Base-by-base conservation (phyloP, 1,140 invertebrate species). In the Helicoverpa armigera region DNA sequence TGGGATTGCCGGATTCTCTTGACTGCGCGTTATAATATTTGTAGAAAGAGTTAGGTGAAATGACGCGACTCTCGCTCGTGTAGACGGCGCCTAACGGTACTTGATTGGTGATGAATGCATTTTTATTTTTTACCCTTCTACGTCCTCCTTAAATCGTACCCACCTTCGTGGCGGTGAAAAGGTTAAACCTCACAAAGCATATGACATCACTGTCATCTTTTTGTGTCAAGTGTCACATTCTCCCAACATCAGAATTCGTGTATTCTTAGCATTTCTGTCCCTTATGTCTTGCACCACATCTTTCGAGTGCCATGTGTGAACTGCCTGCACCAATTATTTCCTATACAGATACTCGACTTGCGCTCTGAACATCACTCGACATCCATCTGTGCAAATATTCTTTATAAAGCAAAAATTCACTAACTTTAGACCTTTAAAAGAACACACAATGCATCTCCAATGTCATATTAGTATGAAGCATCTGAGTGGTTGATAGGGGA, bases 221-320 rank as follows among this genome's bases (percentile, higher is more conserved):
- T 13, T 51, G 14, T 51, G 48, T 58, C 3, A 18, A 63, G 43
- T 76, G 65, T 69, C 74, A 76, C 67, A 53, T 53, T 48, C 12
- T 77, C 75, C 61, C 75, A 77, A 77, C 75, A 77, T 77, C 75
- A 77, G 75, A 67, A 77, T 77, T 77, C 4, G 29, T 48, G 14
- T 35, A 31, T 65, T 77, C 23, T 65, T 43, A 23, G 58, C 54
- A 43, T 63, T 18, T 76, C 3, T 53, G n/a, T 70, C 48, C 11
- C n/a, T 23, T 50, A 10, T 13, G 7, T 53, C 4, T 4, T 72
- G 50, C 69, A 72, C 69, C 69, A 31, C 58, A 53, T 54, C n/a
- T 23, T 53, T 16, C 13, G 23, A 23, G 50, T 51, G 48, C 12
- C 18, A 53, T 31, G 13, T 72, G 69, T 72, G 69, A 29, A 3